phyloP scores from a whole-genome alignment of 2,113 vertebrate genomes.

The Notarius lentiginosus region DNA sequence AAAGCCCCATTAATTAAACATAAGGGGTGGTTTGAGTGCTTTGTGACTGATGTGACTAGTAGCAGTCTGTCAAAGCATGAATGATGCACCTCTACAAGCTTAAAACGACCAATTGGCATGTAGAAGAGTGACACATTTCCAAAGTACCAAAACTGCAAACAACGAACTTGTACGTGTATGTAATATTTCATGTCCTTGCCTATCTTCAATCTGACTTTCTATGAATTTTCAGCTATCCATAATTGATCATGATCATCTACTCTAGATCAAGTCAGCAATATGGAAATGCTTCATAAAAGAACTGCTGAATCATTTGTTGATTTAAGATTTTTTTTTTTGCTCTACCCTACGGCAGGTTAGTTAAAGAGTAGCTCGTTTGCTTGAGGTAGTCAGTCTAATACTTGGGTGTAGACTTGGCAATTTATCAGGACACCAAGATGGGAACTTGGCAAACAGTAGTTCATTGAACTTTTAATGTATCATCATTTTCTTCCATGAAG shows the following conservation, averaged over 20 bases:
- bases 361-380: background rate
- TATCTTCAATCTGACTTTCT: background rate
- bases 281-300: background rate
- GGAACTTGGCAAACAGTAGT: slow-evolving; percentile 4
- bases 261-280: background rate
- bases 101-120: background rate
- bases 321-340: background rate
- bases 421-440: background rate
- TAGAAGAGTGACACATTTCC: background rate
- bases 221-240: background rate
- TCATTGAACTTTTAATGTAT: background rate
- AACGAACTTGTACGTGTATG: background rate
- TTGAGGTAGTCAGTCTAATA: background rate
- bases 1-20: background rate
- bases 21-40: too few relatives aligned
- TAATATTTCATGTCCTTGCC: background rate
- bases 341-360: background rate
- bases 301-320: background rate
- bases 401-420: background rate
- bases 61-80: background rate
- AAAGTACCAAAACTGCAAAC: background rate
- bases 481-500: background rate
- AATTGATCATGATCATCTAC: background rate
- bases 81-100: background rate
- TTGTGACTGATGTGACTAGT: background rate